Base-by-base conservation (phyloP, 2,797 vertebrate species). In the Parauchenoglanis punctatus region DNA sequence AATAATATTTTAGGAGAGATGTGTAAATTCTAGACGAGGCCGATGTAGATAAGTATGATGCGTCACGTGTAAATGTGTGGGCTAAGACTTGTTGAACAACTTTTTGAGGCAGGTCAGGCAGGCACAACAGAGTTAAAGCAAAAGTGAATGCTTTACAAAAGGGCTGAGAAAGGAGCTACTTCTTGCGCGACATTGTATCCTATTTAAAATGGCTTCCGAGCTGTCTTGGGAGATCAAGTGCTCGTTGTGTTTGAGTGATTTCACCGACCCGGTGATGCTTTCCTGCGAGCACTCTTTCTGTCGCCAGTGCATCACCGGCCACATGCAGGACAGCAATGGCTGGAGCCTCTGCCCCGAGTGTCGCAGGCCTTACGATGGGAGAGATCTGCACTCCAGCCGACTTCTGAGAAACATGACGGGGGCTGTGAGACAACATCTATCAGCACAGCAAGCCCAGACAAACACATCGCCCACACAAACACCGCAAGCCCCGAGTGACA, bases 211-310 rank as follows among this genome's bases (percentile, higher is more conserved):
- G 88, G 6, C 40, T 44, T 80, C 85, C 1, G 20, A 4, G 65
- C 81, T 90, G 81, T 82, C 78, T 6, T 80, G 31, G 63, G 44
- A 91, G 63, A 88, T 90, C 75, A 59, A 84, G 63, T 91, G 90
- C 35, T 80, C 89, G 0, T 1, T 90, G 15, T 91, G 91, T 58
- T 70, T 89, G 65, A 40, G 68, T 15, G 89, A 90, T 84, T 86
- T 81, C 63, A 87, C 56, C 0, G 87, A 91, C 72, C 89, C 89
- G 2, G 83, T 90, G 35, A 87, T 28, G 35, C 88, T 89, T 5
- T 23, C 75, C 25, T 90, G 88, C 10, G 85, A 91, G 61, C 87
- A 91, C 35, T 85, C 84, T 0, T 90, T 84, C 40, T 90, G 87
- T 52, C 82, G 23, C 54, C 13, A 65, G 61, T 91, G 91, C 78